Evolutionary conservation across 2,888 invertebrate species (phyloP), one percentile per base, ranked within the genome.

Genomic region (Stictocephala bisonia): DNA sequence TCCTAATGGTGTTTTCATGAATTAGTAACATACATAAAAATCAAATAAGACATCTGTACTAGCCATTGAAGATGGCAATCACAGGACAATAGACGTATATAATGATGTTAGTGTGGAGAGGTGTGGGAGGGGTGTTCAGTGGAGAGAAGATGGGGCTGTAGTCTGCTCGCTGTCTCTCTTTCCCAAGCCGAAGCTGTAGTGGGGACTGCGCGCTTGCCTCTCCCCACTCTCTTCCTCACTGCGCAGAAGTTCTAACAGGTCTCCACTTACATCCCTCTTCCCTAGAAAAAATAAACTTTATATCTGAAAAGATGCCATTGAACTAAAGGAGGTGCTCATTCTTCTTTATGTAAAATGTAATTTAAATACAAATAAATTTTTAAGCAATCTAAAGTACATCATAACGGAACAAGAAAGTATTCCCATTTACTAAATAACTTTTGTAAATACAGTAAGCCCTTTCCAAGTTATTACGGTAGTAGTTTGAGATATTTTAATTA

Each of bases 171-270:
- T 74, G 9, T 78, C 85, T 64, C 88, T 82, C 78, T 89, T 88
- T 4, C 89, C 89, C 0, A 89, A 83, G 7, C 88, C 88, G 78
- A 89, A 88, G 72, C 85, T 86, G 82, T 87, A 89, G 40, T 86
- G 78, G 74, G 77, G 77, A 29, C 75, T 73, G 20, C 79, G 67
- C 22, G 66, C 75, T 11, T 58, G 67, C 15, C 77, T 76, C n/a
- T 74, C 75, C 3, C 53, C 41, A 0, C 50, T 27, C n/a, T 53
- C 53, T 31, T 69, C 69, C 18, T 69, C 51, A 6, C 29, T 50
- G 11, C 67, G 67, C 50, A 67, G 26, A 44, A 67, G 3, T 11
- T 67, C 68, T 24, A 53, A 22, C 40, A 69, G 24, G 15, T 69
- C 69, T n/a, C 56, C 41, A 26, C 41, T 69, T 4, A 53, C 13